These are phyloP conservation scores for Xerus inauris DNA, from an alignment of 2,113 vertebrate genomes.

Conservation along the genomic window DNA sequence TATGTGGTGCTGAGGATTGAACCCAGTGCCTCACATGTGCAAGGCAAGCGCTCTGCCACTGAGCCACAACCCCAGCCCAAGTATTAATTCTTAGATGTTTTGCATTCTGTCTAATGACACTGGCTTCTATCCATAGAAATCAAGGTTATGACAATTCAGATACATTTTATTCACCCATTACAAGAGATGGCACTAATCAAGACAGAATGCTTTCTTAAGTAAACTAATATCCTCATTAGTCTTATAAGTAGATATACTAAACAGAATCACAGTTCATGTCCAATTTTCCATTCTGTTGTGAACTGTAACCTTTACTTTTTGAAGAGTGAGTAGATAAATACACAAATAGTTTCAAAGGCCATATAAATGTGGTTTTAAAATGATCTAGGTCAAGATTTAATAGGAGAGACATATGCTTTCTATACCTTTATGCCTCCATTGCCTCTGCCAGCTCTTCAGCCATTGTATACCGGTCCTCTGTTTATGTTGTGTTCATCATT, in stretches of 20 bases:
- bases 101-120: conserved; percentile 25
- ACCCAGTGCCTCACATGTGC: no score
- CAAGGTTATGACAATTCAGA: conserved; percentile 26
- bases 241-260: conserved; percentile 9
- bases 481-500: not conserved
- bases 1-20: no score
- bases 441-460: not conserved
- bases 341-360: not conserved
- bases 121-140: conserved; percentile 25
- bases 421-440: not conserved
- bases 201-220: conserved; percentile 45
- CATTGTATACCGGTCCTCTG: not conserved
- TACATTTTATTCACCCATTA: conserved; percentile 44
- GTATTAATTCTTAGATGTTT: conserved; percentile 19
- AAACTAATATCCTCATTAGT: conserved; percentile 31
- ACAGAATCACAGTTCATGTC: not conserved
- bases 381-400: conserved; percentile 31
- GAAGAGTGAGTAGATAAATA: not conserved
- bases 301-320: conserved; percentile 46
- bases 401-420: not conserved
- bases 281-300: conserved; percentile 26
- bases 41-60: no score
- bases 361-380: conserved; percentile 23
- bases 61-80: no score
- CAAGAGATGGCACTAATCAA: conserved; percentile 46